These are phyloP conservation scores for Drosophila kambysellisi DNA, from an alignment of 2,888 invertebrate species.

Conservation along the genomic window DNA sequence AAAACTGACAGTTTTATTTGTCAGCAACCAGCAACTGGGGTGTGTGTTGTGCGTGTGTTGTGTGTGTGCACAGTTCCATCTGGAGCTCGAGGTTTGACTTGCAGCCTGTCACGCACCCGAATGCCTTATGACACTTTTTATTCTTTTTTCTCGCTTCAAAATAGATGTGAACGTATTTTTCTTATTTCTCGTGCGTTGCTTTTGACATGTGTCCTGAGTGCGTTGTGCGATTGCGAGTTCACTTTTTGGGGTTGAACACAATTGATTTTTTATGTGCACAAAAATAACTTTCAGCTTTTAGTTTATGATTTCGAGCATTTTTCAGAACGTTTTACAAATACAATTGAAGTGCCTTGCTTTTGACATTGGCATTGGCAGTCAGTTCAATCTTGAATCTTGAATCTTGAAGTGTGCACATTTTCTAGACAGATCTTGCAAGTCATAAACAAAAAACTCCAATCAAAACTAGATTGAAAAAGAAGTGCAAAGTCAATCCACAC, in stretches of 20 bases:
- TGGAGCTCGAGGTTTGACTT: constrained; percentile 26
- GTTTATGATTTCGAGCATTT: constrained; percentile 22
- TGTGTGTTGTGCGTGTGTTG: constrained; percentile 6
- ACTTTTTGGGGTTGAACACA: constrained; percentile 59
- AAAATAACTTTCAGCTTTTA: constrained; percentile 59
- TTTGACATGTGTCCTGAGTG: constrained; percentile 74
- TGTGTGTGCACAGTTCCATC: constrained; percentile 37
- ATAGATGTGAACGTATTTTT: constrained; percentile 35
- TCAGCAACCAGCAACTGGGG: constrained; percentile 55
- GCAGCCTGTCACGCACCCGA: constrained; percentile 43
- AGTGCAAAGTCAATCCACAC: not conserved
- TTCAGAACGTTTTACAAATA: constrained; percentile 24
- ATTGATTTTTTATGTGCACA: constrained; percentile 67
- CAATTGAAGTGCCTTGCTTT: constrained; percentile 33
- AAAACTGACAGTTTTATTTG: constrained; percentile 83
- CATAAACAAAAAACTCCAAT: constrained; percentile 4
- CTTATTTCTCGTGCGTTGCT: constrained; percentile 29
- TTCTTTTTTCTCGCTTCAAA: constrained; percentile 40
- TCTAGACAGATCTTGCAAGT: not conserved
- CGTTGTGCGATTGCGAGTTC: constrained; percentile 29
- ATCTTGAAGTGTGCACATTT: not conserved
- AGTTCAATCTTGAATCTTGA: constrained; percentile 2
- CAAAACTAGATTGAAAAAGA: not conserved
- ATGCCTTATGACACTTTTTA: constrained; percentile 77
- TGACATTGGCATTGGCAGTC: constrained; percentile 68